A percentile compares a stretch with the other conserved stretches of the same genome.
Conservation (phyloP, 2,888 invertebrate genomes). For the Drosophila kuntzei region DNA sequence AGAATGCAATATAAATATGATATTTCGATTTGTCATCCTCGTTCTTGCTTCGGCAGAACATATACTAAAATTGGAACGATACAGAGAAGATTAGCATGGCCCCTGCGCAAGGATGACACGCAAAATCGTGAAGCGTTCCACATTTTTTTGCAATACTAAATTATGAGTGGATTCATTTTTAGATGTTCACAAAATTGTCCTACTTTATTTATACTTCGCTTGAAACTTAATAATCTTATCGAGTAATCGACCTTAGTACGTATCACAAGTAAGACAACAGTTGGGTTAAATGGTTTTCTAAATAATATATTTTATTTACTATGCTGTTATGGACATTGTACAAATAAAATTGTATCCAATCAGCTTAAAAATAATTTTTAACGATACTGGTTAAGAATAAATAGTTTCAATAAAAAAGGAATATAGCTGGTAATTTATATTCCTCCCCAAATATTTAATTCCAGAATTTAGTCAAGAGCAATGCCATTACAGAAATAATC, state of each 20-base stretch:
- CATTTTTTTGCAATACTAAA: slow-evolving; percentile 6
- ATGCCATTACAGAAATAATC: slow-evolving; percentile 27
- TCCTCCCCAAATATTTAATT: too few species aligned
- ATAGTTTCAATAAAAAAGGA: too few species aligned
- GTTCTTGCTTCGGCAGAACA: slow-evolving; percentile 24
- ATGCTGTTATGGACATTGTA: too few species aligned
- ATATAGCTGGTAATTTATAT: too few species aligned
- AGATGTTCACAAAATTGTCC: background rate
- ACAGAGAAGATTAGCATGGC: slow-evolving; percentile 24
- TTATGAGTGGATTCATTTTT: background rate
- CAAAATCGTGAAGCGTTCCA: slow-evolving; percentile 24
- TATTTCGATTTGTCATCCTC: background rate
- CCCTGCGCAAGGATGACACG: slow-evolving; percentile 24
- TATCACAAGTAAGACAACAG: too few species aligned
- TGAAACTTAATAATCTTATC: slow-evolving; percentile 48
- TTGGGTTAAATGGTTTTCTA: too few species aligned
- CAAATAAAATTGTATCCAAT: too few species aligned
- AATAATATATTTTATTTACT: too few species aligned
- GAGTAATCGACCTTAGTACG: background rate
- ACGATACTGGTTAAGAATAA: too few species aligned
- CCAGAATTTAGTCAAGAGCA: slow-evolving; percentile 42
- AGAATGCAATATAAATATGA: background rate
- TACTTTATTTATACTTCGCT: too few species aligned
- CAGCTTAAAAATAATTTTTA: too few species aligned
- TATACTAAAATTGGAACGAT: slow-evolving; percentile 24